phyloP scores from a whole-genome alignment of 2,888 invertebrate genomes.

The Luffia ferchaultella region DNA sequence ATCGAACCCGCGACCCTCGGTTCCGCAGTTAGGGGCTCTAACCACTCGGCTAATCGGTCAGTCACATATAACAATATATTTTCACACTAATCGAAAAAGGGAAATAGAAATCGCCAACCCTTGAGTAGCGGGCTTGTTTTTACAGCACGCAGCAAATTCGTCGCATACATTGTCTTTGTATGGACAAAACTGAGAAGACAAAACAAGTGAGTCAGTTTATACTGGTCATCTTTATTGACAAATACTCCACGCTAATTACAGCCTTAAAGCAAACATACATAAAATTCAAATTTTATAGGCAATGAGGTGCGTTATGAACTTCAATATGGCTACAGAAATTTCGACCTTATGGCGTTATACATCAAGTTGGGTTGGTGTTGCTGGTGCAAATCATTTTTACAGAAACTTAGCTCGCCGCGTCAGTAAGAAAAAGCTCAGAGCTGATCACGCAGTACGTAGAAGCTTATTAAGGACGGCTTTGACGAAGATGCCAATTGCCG shows the following conservation, averaged over 20 bases:
- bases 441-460: slow-evolving; percentile 51
- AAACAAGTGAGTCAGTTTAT: slow-evolving; percentile 48
- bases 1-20: too few relatives aligned
- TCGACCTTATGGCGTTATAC: too few relatives aligned
- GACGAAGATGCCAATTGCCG: slow-evolving; percentile 48
- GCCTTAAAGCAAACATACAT: slow-evolving; percentile 9
- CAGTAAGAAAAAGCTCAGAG: slow-evolving; percentile 39
- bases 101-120: slow-evolving; percentile 33
- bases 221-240: neutral
- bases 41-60: too few relatives aligned
- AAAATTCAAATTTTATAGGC: slow-evolving; percentile 12
- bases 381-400: too few relatives aligned
- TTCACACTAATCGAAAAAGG: too few relatives aligned
- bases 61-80: too few relatives aligned
- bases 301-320: too few relatives aligned
- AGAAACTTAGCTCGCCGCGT: too few relatives aligned
- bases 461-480: slow-evolving; percentile 45
- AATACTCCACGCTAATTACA: slow-evolving; percentile 15
- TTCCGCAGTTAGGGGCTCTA: too few relatives aligned
- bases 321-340: too few relatives aligned
- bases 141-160: slow-evolving; percentile 39
- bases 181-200: too few relatives aligned
- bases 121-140: slow-evolving; percentile 30
- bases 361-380: too few relatives aligned
- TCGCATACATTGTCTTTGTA: slow-evolving; percentile 54